Evolutionary conservation across 2,113 vertebrate genomes (phyloP), one percentile per base, ranked within the genome.

Genomic region (Oryzias celebensis): DNA sequence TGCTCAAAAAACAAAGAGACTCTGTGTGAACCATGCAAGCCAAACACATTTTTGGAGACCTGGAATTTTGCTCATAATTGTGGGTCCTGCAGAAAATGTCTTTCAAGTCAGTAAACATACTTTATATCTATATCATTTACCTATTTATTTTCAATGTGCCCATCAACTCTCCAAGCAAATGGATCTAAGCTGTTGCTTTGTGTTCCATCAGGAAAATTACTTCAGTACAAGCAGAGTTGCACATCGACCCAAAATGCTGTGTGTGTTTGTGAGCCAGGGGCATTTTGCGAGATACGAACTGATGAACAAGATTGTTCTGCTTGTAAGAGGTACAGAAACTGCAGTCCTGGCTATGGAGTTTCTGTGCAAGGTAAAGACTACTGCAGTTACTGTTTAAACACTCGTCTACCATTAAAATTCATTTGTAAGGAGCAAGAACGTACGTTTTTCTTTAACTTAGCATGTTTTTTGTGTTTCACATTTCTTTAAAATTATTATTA

Each of bases 201-300:
- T 53, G 7, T 62, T 42, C 46, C 31, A 24, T 3, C 77, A 93
- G 91, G 0, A 0, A 87, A 85, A 58, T 78, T 78, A 53, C 55
- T 91, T 24, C 4, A 18, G 53, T 47, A 71, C 17, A 17, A 3
- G 6, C 68, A 42, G 47, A 26, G 0, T 0, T 93, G 92, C 81
- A 67, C 78, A 14, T n/a, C 48, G 1, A 77, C 60, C n/a, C 45
- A 6, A 41, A 53, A 20, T 0, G 7, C 89, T 13, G 67, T 1
- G 47, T 93, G 92, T 75, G 12, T 2, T 5, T 93, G 92, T 64
- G 42, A 26, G 43, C 18, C 79, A 17, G 89, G 80, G 20, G 81
- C 0, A 61, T 91, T 3, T 57, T 93, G 91, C 71, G 0, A 0
- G 0, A 0, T 81, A 0, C 31, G 0, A 0, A 65, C n/a, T 46